Evolutionary conservation across 1,140 invertebrate genomes (phyloP), one percentile per base, ranked within the genome.

Genomic region (Eufriesea mexicana): DNA sequence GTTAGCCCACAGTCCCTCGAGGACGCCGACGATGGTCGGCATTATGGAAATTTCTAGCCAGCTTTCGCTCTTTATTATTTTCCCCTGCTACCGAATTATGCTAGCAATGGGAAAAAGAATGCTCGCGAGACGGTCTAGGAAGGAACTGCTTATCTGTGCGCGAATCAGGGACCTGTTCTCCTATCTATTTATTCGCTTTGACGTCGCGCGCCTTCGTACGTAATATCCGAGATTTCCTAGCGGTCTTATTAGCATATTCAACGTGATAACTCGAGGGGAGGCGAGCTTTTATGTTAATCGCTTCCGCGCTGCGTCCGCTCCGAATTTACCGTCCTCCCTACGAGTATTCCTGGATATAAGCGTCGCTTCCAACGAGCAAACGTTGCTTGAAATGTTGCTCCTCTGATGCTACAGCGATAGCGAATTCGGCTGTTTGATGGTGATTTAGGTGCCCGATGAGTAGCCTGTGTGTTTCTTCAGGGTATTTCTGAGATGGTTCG

Each of bases 231-330:
- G 67, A 71, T 71, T 71, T 79, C 47, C 42, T 68, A 18, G 23
- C 82, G 25, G 28, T 49, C 83, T 68, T 75, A 85, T 87, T 87
- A 85, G 66, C 84, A 83, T 85, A 83, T 83, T 81, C 81, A 74
- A 45, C 35, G 61, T 67, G 86, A 87, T 83, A 85, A 83, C 83
- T 77, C 61, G 35, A 55, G 23, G 35, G 28, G 16, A 71, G 57
- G 64, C 81, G 71, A 68, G 55, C 74, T 28, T 64, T 83, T 55
- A 79, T 64, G 81, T 66, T 71, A 83, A 78, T 83, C 81, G 73
- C 66, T 54, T 76, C 74, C 35, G 35, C 35, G 35, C 35, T 35
- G 35, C 35, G 35, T 35, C 35, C 35, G 35, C 74, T 76, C 35
- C n/a, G 76, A 66, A 64, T 76, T 66, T 66, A 74, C 55, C 23